Evolutionary conservation across 2,888 invertebrate species (phyloP), one percentile per base, ranked within the genome.

Genomic region (Aphidoletes aphidimyza): DNA sequence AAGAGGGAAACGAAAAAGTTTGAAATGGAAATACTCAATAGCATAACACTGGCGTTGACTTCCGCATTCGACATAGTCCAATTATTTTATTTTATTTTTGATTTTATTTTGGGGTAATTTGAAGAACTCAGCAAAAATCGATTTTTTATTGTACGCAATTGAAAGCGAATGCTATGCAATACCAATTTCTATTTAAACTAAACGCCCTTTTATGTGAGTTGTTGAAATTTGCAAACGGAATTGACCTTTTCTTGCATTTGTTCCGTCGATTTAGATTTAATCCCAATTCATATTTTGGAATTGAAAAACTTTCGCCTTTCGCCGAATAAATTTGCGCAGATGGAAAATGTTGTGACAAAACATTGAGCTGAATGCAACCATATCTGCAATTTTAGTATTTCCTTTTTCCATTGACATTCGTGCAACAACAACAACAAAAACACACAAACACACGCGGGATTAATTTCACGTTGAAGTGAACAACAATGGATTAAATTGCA

Each of bases 141-240:
- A 54, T 0, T 30, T 30, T 69, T 69, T 69, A 69, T 69, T 30
- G 69, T 34, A 14, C 69, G 8, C 69, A 69, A 69, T 69, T 69
- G 69, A 69, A 69, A 17, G 69, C 0, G 69, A 69, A 69, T 30
- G 69, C 30, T 30, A 69, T 69, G 30, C 26, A 69, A 69, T 69
- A 11, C 34, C 0, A 69, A 30, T 30, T n/a, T n/a, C 34, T 26
- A 14, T 30, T 69, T 69, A 14, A 54, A 54, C 22, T 9, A 14
- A 9, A 2, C 26, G 69, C 11, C 14, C 34, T 30, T 30, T 69
- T 69, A 14, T 69, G 26, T 69, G 69, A 26, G 5, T n/a, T n/a
- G n/a, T n/a, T n/a, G n/a, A 19, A 19, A 47, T 22, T 69, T 69
- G 34, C 14, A 69, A 69, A 14, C 30, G 69, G 34, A 54, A 30